Percentiles rank a stretch among this genome's conserved stretches.
Evolutionary conservation across 2,888 invertebrate genomes (phyloP).

Genomic region (Spatulosminthurus flaviceps): DNA sequence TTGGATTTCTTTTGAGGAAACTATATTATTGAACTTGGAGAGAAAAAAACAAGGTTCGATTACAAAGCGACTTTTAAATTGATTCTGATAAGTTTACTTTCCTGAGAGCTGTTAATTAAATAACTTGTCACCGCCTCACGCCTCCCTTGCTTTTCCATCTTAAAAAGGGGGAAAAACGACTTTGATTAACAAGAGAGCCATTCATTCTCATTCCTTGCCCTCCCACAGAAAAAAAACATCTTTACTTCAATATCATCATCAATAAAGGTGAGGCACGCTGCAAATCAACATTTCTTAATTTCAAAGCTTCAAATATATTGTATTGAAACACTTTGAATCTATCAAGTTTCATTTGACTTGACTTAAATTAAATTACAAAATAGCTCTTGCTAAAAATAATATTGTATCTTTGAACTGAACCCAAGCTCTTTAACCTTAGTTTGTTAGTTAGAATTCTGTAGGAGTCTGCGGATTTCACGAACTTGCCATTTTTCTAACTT

Average conservation of each 20-base stretch:
- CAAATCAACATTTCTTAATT: not conserved
- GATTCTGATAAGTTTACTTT: slow-evolving; percentile 18
- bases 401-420: too few relatives aligned
- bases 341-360: too few relatives aligned
- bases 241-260: not conserved
- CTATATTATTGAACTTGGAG: too few relatives aligned
- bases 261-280: not conserved
- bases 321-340: too few relatives aligned
- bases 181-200: not conserved
- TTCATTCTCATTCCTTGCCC: not conserved
- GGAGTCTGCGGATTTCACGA: too few relatives aligned
- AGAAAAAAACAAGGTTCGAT: not conserved
- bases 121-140: slow-evolving; percentile 18
- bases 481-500: too few relatives aligned
- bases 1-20: slow-evolving; percentile 1
- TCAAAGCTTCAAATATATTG: not conserved
- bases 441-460: too few relatives aligned
- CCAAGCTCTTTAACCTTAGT: too few relatives aligned
- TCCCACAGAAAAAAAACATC: slow-evolving; percentile 3
- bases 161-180: not conserved
- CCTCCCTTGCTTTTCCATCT: not conserved
- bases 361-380: too few relatives aligned
- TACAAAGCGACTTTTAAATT: not conserved
- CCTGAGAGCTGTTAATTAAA: slow-evolving; percentile 18
- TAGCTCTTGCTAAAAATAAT: too few relatives aligned